A percentile compares a stretch with the other conserved stretches of the same genome.
Conservation (phyloP, 2,113 vertebrate species). For the Apaloderma vittatum region DNA sequence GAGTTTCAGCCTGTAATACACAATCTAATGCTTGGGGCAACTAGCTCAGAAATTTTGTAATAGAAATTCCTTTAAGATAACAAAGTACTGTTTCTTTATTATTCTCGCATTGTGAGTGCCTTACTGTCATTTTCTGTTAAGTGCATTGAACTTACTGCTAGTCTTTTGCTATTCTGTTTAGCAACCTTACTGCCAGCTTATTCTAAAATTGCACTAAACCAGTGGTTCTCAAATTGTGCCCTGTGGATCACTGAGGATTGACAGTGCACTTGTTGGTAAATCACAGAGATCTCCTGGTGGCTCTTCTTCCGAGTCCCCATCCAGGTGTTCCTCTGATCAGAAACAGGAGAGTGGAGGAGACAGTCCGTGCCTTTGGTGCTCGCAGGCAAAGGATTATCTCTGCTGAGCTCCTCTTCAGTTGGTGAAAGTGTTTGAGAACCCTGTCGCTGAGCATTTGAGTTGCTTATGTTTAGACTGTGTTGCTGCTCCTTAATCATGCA, state of each 20-base stretch:
- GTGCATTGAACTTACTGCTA: conserved; percentile 38
- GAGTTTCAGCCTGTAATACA: background rate
- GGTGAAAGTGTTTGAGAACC: conserved; percentile 50
- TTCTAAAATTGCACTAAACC: conserved; percentile 24
- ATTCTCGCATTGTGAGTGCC: background rate
- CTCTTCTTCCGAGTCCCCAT: background rate
- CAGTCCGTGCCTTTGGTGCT: background rate
- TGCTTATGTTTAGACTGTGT: conserved; percentile 79
- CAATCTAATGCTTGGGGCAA: background rate
- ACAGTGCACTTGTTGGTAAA: background rate
- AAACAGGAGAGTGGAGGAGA: background rate
- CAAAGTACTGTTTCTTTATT: background rate
- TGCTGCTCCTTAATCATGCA: conserved; percentile 90
- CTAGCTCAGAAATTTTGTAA: background rate
- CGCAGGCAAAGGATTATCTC: background rate
- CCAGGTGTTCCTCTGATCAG: background rate
- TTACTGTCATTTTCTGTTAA: background rate
- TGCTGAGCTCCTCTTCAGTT: conserved; percentile 1
- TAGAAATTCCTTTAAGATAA: background rate
- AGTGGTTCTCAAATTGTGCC: conserved; percentile 59
- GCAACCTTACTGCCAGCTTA: conserved; percentile 60
- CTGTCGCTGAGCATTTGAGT: conserved; percentile 68
- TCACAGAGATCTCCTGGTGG: background rate
- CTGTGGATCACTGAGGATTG: background rate
- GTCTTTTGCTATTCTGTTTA: conserved; percentile 46